These are phyloP conservation scores for Drosophila punjabiensis DNA, from an alignment of 1,140 invertebrate genomes.

Conservation along the genomic window DNA sequence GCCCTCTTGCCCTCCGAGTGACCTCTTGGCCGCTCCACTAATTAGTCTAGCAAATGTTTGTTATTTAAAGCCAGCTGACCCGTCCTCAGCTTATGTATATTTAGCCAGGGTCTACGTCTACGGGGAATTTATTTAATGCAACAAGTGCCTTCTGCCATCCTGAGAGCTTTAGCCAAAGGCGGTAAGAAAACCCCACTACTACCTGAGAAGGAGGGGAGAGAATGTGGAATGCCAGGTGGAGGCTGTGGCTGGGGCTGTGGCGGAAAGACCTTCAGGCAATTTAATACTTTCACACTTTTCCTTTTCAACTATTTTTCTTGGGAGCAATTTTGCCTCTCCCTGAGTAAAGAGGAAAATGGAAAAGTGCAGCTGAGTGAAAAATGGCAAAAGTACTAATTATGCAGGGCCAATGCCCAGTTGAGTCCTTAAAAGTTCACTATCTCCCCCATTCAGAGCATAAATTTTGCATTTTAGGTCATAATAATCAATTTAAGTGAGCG, in stretches of 20 bases:
- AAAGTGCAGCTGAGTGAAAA: conserved; percentile 22
- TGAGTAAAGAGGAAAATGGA: not conserved
- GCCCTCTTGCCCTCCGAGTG: conserved; percentile 21
- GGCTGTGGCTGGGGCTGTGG: conserved; percentile 1
- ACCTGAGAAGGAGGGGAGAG: not conserved
- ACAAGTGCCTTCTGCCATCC: conserved; percentile 39
- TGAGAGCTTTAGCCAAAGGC: conserved; percentile 20
- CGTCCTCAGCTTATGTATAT: conserved; percentile 18
- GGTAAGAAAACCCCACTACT: conserved; percentile 18
- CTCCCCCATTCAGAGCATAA: conserved; percentile 12
- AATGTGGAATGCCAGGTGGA: not conserved
- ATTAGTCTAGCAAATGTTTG: conserved; percentile 47
- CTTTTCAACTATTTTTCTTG: conserved; percentile 26
- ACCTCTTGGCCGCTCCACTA: conserved; percentile 49
- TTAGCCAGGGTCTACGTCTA: conserved; percentile 1
- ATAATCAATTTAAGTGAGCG: conserved; percentile 60
- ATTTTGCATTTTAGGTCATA: conserved; percentile 43
- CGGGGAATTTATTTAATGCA: conserved; percentile 45
- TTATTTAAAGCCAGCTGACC: conserved; percentile 40
- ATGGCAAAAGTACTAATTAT: conserved; percentile 33
- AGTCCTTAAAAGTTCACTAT: conserved; percentile 23
- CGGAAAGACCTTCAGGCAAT: conserved; percentile 19
- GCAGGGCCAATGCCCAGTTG: conserved; percentile 20
- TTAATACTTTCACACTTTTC: conserved; percentile 42
- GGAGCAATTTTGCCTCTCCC: not conserved